Evolutionary conservation across 2,888 invertebrate species (phyloP).

Genomic region (Eilema griseolum): DNA sequence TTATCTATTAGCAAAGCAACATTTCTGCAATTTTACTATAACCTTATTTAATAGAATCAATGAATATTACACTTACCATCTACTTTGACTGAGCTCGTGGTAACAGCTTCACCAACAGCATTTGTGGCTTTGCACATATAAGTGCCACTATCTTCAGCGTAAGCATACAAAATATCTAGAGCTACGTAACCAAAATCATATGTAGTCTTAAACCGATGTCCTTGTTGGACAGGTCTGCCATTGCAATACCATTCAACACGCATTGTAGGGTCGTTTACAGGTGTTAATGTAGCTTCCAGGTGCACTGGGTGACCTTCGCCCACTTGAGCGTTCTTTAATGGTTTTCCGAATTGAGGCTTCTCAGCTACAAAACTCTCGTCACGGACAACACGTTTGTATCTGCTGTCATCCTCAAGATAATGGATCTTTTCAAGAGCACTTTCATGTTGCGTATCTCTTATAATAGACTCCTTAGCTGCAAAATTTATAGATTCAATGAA

Average conservation of each 20-base stretch:
- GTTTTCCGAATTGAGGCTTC: conserved; percentile 96
- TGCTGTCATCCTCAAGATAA: conserved; percentile 94
- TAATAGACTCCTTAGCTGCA: conserved; percentile 93
- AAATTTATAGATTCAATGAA: conserved; percentile 35
- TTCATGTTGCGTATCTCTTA: conserved; percentile 96
- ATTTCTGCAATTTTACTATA: neutral
- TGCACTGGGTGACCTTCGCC: conserved; percentile 96
- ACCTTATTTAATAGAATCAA: neutral
- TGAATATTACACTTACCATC: conserved; percentile 87
- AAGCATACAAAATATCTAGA: conserved; percentile 97
- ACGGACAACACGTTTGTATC: conserved; percentile 90
- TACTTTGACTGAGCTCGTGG: conserved; percentile 95
- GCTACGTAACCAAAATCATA: conserved; percentile 99
- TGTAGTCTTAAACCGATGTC: conserved; percentile 98
- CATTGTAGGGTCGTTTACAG: conserved; percentile 99
- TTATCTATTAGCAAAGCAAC: no score
- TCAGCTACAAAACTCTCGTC: conserved; percentile 93
- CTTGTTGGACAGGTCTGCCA: conserved; percentile 96
- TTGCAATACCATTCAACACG: conserved; percentile 99
- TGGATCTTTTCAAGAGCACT: conserved; percentile 97
- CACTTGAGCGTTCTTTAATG: conserved; percentile 94
- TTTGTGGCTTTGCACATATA: conserved; percentile 99
- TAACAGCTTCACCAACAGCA: conserved; percentile 97
- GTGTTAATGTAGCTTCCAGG: conserved; percentile 97
- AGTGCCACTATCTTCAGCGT: conserved; percentile 98